Base-by-base conservation (phyloP, 2,113 vertebrate species). In the Indicator maculatus region DNA sequence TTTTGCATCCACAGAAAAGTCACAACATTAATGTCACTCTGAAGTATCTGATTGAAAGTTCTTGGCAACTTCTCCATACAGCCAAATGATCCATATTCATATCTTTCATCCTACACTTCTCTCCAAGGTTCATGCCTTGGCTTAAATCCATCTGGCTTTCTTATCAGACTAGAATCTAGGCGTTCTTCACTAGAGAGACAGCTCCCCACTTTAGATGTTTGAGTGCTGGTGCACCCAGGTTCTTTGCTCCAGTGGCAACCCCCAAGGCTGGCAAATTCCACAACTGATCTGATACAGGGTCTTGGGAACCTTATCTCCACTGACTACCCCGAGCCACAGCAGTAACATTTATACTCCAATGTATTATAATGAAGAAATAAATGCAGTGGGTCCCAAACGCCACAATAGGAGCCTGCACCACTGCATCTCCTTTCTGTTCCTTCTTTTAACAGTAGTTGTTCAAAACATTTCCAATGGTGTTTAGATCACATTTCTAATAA, bases 101-200 rank as follows among this genome's bases (percentile, higher is more conserved):
- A 47, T 39, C 33, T 86, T 89, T 63, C 80, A 93, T 69, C 76
- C 76, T 83, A 50, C 50, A 38, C 63, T 50, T 50, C 64, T 88
- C 85, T 69, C 85, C 55, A 69, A 83, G 58, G 69, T 78, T 95
- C 70, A 74, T 63, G 59, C 14, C 61, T 89, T 84, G 94, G 88
- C 86, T 93, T 90, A 90, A 89, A 86, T 93, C 65, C 59, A 70
- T 58, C 66, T 88, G 73, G 59, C 58, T 95, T 78, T 81, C 78
- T 61, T 59, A 86, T 58, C 85, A 75, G 73, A 63, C 53, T 82
- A 86, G 83, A 93, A 95, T 86, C 69, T 88, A 76, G 70, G 70
- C 58, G 86, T 90, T 92, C 80, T 86, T 91, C 75, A 88, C 33
- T 30, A 75, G 18, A 83, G 56, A 95, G 87, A 53, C 44, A 95